Base-by-base conservation (phyloP, 2,888 invertebrate genomes). In the Drosophila yooni region DNA sequence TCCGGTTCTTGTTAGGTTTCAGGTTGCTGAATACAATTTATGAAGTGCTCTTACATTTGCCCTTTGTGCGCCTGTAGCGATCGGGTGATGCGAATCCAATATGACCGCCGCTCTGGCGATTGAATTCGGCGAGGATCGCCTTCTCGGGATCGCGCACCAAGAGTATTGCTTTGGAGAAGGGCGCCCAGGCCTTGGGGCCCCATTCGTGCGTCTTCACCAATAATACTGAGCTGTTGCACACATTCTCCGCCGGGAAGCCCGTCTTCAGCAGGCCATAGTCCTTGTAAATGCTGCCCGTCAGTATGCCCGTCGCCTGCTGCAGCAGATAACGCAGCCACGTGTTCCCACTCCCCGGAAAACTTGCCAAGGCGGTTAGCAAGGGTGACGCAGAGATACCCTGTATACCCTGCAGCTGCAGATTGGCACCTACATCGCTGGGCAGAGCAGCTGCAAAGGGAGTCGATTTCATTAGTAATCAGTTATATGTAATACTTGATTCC, bases 311-410 rank as follows among this genome's bases (percentile, higher is more conserved):
- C 34, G 95, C 95, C 93, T 97, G 96, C 91, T 97, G 97, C 53
- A 97, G 92, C 50, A 97, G 93, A 91, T 97, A 97, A 66, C 97
- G 93, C 21, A 97, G 93, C 97, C 97, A 97, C 29, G 97, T 97
- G 91, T 97, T 97, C 0, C 97, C 97, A 90, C 96, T 97, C n/a
- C 97, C 97, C 7, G 97, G 97, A 92, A 96, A 96, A 0, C 96
- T 96, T 1, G 95, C 96, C 38, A 97, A 93, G 1, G 97, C 97
- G 5, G 92, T 93, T 48, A 93, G 64, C 60, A 91, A 84, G 53
- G 84, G 79, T 48, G 79, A 56, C 27, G 86, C 73, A 15, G 80
- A 70, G 34, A 81, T 51, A 13, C 66, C 65, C 76, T 74, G 71
- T 40, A 78, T 36, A 21, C 63, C 63, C 58, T 72, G 73, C 11